phyloP scores from a whole-genome alignment of 2,797 vertebrate genomes.

The Eulemur coronatus region DNA sequence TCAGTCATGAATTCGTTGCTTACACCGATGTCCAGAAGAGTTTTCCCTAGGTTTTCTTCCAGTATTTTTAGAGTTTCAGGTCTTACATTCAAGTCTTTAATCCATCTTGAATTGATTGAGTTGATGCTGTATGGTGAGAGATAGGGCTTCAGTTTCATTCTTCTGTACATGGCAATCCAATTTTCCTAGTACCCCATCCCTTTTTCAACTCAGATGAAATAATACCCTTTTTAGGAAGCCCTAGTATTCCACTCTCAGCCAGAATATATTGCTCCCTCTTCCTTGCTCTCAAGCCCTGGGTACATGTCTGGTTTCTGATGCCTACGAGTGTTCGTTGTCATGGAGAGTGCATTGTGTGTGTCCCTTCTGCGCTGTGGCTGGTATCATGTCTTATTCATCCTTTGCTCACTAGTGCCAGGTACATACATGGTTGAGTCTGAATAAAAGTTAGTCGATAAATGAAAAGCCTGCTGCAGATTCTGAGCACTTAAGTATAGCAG shows the following conservation, averaged over 20 bases:
- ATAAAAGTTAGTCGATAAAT: background rate
- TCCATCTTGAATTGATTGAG: background rate
- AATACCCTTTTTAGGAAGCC: background rate
- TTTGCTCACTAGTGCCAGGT: background rate
- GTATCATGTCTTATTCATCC: fast-evolving
- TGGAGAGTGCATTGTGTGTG: fast-evolving
- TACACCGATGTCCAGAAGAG: background rate
- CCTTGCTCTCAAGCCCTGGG: too few relatives aligned
- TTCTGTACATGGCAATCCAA: background rate
- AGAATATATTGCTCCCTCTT: background rate
- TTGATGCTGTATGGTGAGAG: background rate
- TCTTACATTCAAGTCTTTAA: background rate
- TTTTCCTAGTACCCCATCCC: background rate
- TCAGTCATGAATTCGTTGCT: background rate
- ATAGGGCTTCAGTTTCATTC: background rate
- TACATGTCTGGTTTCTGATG: background rate
- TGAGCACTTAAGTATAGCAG: background rate
- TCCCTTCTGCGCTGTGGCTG: background rate
- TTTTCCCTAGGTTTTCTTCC: background rate
- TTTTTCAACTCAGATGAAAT: background rate
- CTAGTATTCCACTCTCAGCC: background rate
- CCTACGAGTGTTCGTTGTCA: fast-evolving
- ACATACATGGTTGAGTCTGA: fast-evolving
- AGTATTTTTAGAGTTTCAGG: background rate
- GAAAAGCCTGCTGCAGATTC: background rate